These are phyloP conservation scores for Doris montereyensis DNA, from an alignment of 2,888 invertebrate genomes.

Conservation along the genomic window DNA sequence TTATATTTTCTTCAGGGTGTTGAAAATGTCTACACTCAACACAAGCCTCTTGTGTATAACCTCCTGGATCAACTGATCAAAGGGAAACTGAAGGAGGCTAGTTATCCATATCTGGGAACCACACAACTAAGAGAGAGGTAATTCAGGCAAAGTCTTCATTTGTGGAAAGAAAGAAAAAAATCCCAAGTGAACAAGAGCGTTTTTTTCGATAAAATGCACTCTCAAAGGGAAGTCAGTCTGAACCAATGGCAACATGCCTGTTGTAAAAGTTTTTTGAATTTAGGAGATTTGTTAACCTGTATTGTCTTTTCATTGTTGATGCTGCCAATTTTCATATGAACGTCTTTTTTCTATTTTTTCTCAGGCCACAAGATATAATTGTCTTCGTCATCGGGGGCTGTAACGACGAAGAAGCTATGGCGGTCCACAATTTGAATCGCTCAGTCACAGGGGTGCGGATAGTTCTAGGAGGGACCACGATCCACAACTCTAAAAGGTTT, in stretches of 20 bases:
- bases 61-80: constrained; percentile 91
- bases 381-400: constrained; percentile 96
- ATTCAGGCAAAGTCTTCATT: not conserved
- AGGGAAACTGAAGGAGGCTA: constrained; percentile 88
- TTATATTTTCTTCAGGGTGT: constrained; percentile 81
- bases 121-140: constrained; percentile 73
- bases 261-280: too few species aligned
- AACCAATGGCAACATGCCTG: too few species aligned
- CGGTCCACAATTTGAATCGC: constrained; percentile 85
- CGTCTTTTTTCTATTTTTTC: too few species aligned
- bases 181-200: not conserved
- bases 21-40: constrained; percentile 99
- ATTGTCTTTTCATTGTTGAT: too few species aligned
- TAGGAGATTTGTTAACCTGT: too few species aligned
- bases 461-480: constrained; percentile 90
- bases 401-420: constrained; percentile 94
- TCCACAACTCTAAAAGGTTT: constrained; percentile 81
- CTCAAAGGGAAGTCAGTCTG: too few species aligned
- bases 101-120: constrained; percentile 86
- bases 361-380: constrained; percentile 91
- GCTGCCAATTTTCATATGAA: too few species aligned
- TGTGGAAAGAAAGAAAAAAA: not conserved
- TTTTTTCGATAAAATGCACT: too few species aligned
- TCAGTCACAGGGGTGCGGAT: constrained; percentile 81
- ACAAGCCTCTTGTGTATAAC: constrained; percentile 91